These are phyloP conservation scores for Elephantulus edwardii DNA, from an alignment of 2,113 vertebrate species.

Conservation along the genomic window DNA sequence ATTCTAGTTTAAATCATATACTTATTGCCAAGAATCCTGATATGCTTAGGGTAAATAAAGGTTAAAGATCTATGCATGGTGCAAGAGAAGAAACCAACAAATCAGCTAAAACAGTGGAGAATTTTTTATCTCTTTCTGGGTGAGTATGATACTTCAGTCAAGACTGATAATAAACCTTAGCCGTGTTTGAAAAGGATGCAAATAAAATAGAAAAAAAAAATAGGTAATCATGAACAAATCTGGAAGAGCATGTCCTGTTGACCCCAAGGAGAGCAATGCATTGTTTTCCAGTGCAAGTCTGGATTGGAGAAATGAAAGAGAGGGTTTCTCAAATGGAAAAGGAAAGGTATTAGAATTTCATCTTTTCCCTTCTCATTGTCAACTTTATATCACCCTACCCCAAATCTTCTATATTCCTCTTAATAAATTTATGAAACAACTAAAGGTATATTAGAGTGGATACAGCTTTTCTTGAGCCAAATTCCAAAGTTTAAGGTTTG, in stretches of 20 bases:
- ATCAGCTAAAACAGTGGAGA: not conserved
- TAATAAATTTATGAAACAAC: not conserved
- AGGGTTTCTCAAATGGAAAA: not conserved
- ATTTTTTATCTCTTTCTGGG: not conserved
- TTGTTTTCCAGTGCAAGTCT: not conserved
- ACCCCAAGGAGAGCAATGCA: not conserved
- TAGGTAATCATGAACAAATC: too few species aligned
- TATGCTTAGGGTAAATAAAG: not conserved
- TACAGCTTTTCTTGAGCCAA: not conserved
- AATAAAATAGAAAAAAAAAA: too few species aligned
- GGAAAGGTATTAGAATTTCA: not conserved
- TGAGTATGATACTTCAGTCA: not conserved
- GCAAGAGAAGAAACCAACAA: not conserved
- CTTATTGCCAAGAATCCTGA: not conserved
- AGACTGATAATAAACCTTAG: not conserved
- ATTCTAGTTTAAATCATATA: not conserved
- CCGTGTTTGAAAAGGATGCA: not conserved
- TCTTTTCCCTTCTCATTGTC: not conserved
- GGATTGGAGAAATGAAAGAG: not conserved
- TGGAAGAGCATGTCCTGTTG: not conserved
- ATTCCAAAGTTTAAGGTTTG: too few species aligned
- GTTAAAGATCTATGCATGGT: not conserved
- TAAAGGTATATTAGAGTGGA: not conserved
- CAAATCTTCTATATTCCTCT: not conserved
- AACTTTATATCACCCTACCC: not conserved